phyloP scores from a whole-genome alignment of 2,113 vertebrate genomes.

The Carollia perspicillata region DNA sequence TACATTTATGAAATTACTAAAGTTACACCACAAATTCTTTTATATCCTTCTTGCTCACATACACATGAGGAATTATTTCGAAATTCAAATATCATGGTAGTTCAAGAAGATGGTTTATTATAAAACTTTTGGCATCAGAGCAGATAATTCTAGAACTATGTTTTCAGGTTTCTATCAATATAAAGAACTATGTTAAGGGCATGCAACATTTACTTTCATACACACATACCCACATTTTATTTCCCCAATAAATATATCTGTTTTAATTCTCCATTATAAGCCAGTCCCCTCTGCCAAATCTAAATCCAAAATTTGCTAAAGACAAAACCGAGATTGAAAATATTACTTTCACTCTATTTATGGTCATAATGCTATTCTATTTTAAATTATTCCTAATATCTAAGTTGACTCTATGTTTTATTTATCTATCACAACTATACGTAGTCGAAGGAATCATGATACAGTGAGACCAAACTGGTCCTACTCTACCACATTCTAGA shows the following conservation, averaged over 20 bases:
- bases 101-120: not conserved
- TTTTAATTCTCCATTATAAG: not conserved
- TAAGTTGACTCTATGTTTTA: not conserved
- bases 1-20: not conserved
- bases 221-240: not conserved
- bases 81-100: not conserved
- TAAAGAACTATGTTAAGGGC: not conserved
- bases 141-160: not conserved
- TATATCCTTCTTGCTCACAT: not conserved
- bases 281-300: accelerated
- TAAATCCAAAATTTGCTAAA: not conserved
- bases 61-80: not conserved
- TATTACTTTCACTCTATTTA: not conserved
- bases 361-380: not conserved
- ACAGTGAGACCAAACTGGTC: not conserved
- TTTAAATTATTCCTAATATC: not conserved
- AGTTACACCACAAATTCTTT: not conserved
- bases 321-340: not conserved
- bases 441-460: not conserved
- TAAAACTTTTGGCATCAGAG: not conserved
- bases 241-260: not conserved
- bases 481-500: not conserved
- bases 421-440: not conserved
- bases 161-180: not conserved
- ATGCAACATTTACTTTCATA: not conserved